These are phyloP conservation scores for Gryllus longicercus DNA, from an alignment of 2,888 invertebrate species.

Conservation along the genomic window DNA sequence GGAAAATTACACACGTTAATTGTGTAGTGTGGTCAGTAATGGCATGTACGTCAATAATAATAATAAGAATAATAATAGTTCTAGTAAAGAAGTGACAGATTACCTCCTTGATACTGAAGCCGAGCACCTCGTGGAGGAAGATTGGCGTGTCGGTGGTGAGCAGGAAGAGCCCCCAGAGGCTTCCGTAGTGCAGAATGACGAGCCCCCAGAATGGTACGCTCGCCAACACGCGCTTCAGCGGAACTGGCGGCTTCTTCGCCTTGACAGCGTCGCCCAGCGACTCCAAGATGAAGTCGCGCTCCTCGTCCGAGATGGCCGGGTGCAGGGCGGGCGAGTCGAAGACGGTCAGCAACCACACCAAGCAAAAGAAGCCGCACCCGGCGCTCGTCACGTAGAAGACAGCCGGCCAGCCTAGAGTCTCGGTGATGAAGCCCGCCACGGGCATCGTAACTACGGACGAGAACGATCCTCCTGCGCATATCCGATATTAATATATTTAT, in stretches of 20 bases:
- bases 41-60: too few species aligned
- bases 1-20: too few species aligned
- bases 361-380: slow-evolving; percentile 55
- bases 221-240: slow-evolving; percentile 47
- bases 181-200: slow-evolving; percentile 66
- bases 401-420: slow-evolving; percentile 61
- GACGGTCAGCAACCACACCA: slow-evolving; percentile 61
- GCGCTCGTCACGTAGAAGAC: slow-evolving; percentile 64
- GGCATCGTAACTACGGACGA: slow-evolving; percentile 70
- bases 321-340: slow-evolving; percentile 63
- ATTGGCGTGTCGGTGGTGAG: slow-evolving; percentile 37
- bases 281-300: slow-evolving; percentile 57
- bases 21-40: too few species aligned
- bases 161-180: slow-evolving; percentile 72
- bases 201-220: slow-evolving; percentile 70
- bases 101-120: background rate
- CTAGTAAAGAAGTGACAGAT: too few species aligned
- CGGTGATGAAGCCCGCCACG: slow-evolving; percentile 61
- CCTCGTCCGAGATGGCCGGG: slow-evolving; percentile 58
- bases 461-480: slow-evolving; percentile 63
- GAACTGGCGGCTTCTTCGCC: background rate
- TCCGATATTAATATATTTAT: slow-evolving; percentile 40
- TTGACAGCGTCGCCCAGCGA: background rate
- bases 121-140: background rate
- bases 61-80: too few species aligned